Percentiles rank a stretch among this genome's conserved stretches.
Evolutionary conservation across 1,140 invertebrate genomes (phyloP).

Genomic region (Steinernema khuongi): DNA sequence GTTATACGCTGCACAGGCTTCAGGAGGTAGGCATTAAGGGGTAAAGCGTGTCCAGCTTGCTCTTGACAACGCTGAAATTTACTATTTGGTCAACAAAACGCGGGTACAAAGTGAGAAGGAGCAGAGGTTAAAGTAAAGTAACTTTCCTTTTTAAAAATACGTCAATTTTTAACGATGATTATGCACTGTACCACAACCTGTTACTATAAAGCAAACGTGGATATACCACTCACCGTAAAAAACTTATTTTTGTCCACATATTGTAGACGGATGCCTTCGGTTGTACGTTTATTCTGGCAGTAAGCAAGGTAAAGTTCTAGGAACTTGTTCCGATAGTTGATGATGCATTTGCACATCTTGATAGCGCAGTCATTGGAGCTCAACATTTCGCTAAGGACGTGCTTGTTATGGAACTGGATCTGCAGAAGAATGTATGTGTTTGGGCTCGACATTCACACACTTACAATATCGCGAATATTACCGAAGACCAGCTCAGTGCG

Average conservation of each 20-base stretch:
- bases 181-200: not conserved
- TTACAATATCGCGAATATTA: not conserved
- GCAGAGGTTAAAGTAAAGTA: too few relatives aligned
- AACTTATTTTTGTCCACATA: not conserved
- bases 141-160: too few relatives aligned
- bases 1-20: conserved; percentile 98
- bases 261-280: conserved; percentile 78
- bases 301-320: conserved; percentile 90
- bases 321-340: conserved; percentile 69
- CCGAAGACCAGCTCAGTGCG: conserved; percentile 50
- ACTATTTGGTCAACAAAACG: too few relatives aligned
- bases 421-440: conserved; percentile 41
- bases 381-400: not conserved
- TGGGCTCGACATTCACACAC: not conserved
- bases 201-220: too few relatives aligned
- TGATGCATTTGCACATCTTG: not conserved
- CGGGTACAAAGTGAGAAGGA: conserved; percentile 67
- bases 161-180: too few relatives aligned
- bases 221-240: too few relatives aligned
- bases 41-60: conserved; percentile 77
- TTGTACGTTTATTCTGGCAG: conserved; percentile 96
- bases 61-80: conserved; percentile 59
- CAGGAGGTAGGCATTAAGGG: conserved; percentile 90
- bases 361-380: not conserved
- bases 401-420: conserved; percentile 22